These are phyloP conservation scores for Coregonus sp. DNA, from an alignment of 2,797 vertebrate genomes.

Conservation along the genomic window DNA sequence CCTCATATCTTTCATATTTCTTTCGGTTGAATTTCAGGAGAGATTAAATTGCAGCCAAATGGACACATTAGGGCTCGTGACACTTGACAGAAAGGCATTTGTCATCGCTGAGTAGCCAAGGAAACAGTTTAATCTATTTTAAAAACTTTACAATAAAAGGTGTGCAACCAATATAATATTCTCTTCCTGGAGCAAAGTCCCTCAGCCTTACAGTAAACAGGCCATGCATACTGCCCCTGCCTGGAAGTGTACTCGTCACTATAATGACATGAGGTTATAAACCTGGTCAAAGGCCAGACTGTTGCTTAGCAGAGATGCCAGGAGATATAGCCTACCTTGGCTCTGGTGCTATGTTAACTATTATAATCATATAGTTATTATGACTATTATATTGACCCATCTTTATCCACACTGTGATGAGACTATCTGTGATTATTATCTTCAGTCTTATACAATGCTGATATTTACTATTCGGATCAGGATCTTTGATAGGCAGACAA, in stretches of 20 bases:
- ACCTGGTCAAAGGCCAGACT: not conserved
- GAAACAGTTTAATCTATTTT: not conserved
- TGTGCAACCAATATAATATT: not conserved
- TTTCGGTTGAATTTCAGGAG: not conserved
- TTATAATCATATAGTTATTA: too few relatives aligned
- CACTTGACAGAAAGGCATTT: not conserved
- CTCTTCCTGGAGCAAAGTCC: not conserved
- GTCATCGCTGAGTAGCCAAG: not conserved
- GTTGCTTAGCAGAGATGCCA: not conserved
- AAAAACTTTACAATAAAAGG: not conserved
- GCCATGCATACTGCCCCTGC: not conserved
- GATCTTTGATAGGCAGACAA: not conserved
- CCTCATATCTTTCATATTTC: too few relatives aligned
- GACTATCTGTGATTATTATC: too few relatives aligned
- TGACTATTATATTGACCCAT: too few relatives aligned
- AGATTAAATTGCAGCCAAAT: not conserved
- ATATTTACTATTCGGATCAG: not conserved
- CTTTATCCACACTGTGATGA: too few relatives aligned
- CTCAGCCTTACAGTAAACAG: not conserved
- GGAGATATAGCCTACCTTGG: not conserved
- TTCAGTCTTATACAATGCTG: too few relatives aligned
- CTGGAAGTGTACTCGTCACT: not conserved
- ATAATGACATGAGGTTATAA: not conserved
- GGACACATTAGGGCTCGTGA: not conserved
- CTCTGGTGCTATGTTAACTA: not conserved